Conservation (phyloP, 2,888 invertebrate genomes). For the Lycia hirtaria region DNA sequence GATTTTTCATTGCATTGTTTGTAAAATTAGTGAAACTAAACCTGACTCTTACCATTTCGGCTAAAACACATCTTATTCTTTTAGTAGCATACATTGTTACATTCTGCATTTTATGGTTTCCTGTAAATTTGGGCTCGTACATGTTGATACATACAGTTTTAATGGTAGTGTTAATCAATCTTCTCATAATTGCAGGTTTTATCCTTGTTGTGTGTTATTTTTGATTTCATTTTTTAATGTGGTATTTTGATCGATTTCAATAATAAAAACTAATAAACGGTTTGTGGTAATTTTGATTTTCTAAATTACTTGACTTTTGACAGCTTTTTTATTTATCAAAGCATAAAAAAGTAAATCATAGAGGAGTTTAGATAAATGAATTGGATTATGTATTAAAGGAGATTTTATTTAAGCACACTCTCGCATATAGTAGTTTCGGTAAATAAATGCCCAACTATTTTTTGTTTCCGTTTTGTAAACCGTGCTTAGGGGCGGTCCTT, state of each 20-base stretch:
- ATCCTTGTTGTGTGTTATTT: not conserved
- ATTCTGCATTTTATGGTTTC: not conserved
- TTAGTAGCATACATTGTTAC: conserved; percentile 1
- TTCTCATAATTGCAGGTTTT: not conserved
- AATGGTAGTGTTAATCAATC: not conserved
- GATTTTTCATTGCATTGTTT: too few relatives aligned
- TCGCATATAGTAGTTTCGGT: too few relatives aligned
- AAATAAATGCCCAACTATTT: too few relatives aligned
- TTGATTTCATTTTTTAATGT: not conserved
- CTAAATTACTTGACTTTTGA: too few relatives aligned
- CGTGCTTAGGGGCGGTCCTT: too few relatives aligned
- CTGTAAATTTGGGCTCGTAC: not conserved
- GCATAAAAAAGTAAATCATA: too few relatives aligned
- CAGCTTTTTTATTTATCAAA: too few relatives aligned
- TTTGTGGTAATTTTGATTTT: too few relatives aligned
- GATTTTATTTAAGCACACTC: too few relatives aligned
- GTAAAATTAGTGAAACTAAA: not conserved
- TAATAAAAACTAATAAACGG: not conserved
- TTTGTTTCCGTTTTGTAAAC: too few relatives aligned
- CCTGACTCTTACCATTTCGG: conserved; percentile 3
- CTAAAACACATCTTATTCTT: conserved; percentile 7
- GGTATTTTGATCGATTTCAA: not conserved
- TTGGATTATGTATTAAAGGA: too few relatives aligned
- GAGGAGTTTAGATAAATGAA: too few relatives aligned
- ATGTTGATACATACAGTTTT: not conserved